Base-by-base conservation (phyloP, 1,140 invertebrate species). In the Dendrolimus punctatus region DNA sequence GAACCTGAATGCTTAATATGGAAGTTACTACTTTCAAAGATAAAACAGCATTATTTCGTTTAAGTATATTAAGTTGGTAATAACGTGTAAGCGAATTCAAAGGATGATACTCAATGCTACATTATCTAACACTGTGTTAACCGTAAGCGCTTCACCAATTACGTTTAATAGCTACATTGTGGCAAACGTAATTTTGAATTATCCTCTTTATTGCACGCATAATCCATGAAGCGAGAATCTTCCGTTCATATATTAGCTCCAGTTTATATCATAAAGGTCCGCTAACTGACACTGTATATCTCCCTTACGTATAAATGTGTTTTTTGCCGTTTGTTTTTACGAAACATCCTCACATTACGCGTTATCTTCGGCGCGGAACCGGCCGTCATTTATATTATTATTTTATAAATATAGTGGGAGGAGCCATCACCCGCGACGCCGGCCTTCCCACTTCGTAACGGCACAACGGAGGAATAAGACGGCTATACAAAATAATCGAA, bases 371-470 rank as follows among this genome's bases (percentile, higher is more conserved):
- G 66, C 66, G 75, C 71, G 75, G 70, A 74, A 77, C 63, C 64
- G 58, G 60, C 60, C 59, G 58, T 68, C 76, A 80, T 82, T 82
- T 83, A 23, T 23, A 23, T 23, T 23, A 80, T 80, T 74, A 80
- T 73, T 77, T 80, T 81, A 81, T 80, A 75, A 77, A 80, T 79
- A 76, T 79, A 68, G 76, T 85, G 80, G 82, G 82, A 71, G 82
- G 82, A 75, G 82, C 68, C 56, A 76, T 71, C 57, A 67, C 53
- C 55, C 66, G 65, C 66, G 55, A 64, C 49, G 66, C 56, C 64
- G 68, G 68, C 76, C 78, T 82, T 73, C 72, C 79, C 79, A 78
- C 79, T 75, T 71, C 53, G 65, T 66, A 61, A 70, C 23, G 23
- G 23, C 23, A 23, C 23, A 64, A 55, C 53, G 68, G 57, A 68